A percentile compares a stretch with the other conserved stretches of the same genome.
Conservation (phyloP, 2,797 vertebrate genomes). For the Eptatretus atami region DNA sequence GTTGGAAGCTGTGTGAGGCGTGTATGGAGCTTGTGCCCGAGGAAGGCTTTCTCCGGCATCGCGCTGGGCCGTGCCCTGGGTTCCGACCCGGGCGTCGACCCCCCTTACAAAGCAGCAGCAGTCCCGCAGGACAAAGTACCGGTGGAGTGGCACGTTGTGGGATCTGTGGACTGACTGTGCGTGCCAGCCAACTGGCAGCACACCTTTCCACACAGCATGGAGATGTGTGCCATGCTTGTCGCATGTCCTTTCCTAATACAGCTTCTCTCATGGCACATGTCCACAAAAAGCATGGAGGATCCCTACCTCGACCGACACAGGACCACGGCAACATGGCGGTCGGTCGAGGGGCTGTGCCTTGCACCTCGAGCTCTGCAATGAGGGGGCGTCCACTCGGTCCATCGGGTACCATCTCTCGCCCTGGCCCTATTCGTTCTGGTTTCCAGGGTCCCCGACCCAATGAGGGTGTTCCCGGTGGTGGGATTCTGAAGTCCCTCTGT, state of each 20-base stretch:
- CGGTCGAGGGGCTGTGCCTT: neutral
- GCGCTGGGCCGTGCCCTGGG: neutral
- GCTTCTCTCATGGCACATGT: neutral
- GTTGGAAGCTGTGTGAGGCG: neutral
- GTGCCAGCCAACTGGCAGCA: neutral
- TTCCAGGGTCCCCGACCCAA: neutral
- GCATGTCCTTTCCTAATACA: conserved; percentile 1
- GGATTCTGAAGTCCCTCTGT: neutral
- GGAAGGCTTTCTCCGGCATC: neutral
- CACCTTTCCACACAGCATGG: neutral
- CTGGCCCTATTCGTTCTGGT: too few relatives aligned
- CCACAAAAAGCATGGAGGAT: neutral
- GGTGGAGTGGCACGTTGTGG: neutral
- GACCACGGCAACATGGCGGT: neutral
- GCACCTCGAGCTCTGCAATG: too few relatives aligned
- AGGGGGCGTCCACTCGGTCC: neutral
- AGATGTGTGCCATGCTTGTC: neutral
- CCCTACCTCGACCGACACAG: neutral
- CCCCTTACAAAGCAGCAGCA: neutral
- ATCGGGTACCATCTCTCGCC: neutral
- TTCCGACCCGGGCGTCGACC: neutral
- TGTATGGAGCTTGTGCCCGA: conserved; percentile 2
- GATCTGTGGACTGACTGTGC: neutral
- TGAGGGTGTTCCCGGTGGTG: neutral
- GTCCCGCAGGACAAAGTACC: neutral